Percentiles rank a stretch among this genome's conserved stretches.
Conservation (phyloP, 2,113 vertebrate genomes). For the Ctenodactylus gundi region DNA sequence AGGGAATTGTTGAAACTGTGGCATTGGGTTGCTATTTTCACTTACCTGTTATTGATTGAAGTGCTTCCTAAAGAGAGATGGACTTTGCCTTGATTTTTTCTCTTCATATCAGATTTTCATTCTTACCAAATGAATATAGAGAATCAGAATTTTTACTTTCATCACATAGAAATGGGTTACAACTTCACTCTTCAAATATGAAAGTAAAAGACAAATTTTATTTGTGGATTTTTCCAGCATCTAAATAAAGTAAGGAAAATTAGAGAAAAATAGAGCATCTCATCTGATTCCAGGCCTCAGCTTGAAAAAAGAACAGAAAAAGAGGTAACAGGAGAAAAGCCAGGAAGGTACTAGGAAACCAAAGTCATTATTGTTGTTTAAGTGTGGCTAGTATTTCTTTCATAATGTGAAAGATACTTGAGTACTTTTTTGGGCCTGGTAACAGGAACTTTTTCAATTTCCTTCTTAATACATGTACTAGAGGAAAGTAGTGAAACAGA, state of each 20-base stretch:
- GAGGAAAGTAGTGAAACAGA: neutral
- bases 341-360: neutral
- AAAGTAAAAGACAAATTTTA: neutral
- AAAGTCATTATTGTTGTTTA: slow-evolving; percentile 19
- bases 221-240: neutral
- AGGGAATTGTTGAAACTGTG: neutral
- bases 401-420: neutral
- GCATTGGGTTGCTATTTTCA: neutral
- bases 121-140: neutral
- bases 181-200: neutral
- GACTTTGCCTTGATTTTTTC: neutral
- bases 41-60: neutral
- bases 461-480: slow-evolving; percentile 4
- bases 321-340: neutral
- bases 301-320: slow-evolving; percentile 11
- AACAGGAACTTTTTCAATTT: neutral
- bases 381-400: neutral
- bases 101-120: neutral
- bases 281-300: neutral
- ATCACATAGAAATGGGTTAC: neutral
- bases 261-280: slow-evolving; percentile 22
- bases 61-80: neutral
- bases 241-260: neutral
- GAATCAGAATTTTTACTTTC: slow-evolving; percentile 27
- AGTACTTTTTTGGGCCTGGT: neutral